Conservation (phyloP, 2,888 invertebrate species). For the Biston stratarius region DNA sequence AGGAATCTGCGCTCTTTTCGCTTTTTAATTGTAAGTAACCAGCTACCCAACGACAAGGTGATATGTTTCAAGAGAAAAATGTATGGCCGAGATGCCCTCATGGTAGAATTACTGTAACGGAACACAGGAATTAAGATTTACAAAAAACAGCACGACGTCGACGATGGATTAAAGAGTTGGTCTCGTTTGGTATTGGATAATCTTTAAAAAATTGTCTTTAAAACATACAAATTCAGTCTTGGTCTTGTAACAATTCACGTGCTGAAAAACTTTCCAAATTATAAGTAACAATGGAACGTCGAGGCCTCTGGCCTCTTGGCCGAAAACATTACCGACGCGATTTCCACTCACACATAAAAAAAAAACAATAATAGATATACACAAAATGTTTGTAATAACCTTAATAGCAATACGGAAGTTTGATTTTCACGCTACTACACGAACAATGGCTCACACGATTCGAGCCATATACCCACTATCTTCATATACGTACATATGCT, state of each 20-base stretch:
- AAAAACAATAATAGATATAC: constrained; percentile 62
- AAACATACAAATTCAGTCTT: constrained; percentile 2
- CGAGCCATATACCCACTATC: constrained; percentile 45
- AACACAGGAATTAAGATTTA: constrained; percentile 75
- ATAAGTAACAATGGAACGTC: constrained; percentile 10
- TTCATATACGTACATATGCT: constrained; percentile 52
- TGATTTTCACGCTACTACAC: constrained; percentile 68
- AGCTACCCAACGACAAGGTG: constrained; percentile 79
- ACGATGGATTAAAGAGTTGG: constrained; percentile 65
- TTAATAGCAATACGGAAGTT: constrained; percentile 69
- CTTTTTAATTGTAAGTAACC: constrained; percentile 84
- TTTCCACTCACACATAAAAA: constrained; percentile 30
- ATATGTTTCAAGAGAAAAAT: constrained; percentile 80
- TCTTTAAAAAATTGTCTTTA: constrained; percentile 36
- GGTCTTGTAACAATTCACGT: constrained; percentile 1
- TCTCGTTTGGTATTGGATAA: constrained; percentile 55
- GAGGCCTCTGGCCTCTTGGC: constrained; percentile 43
- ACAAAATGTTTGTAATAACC: constrained; percentile 64
- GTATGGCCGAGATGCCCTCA: constrained; percentile 65
- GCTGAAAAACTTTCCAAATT: neutral
- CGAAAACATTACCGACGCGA: constrained; percentile 28
- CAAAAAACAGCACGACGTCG: constrained; percentile 60
- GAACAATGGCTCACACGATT: constrained; percentile 66
- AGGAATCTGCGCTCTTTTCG: constrained; percentile 83
- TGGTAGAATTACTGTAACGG: constrained; percentile 78